A percentile compares a stretch with the other conserved stretches of the same genome.
Evolutionary conservation across 2,888 invertebrate genomes (phyloP).

Genomic region (Trileptium ribeirensis): DNA sequence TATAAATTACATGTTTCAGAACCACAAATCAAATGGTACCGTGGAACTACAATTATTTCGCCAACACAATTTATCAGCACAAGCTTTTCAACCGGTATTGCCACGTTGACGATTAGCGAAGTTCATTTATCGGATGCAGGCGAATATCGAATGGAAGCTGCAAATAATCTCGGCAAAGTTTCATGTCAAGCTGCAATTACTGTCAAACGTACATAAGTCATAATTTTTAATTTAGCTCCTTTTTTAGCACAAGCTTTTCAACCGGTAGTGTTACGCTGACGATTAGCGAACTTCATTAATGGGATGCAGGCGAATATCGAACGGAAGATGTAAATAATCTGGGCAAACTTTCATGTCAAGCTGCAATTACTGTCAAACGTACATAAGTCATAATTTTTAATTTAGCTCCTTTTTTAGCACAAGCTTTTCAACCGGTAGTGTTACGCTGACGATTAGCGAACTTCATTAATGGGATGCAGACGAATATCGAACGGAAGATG

Average conservation of each 20-base stretch:
- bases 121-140: conserved; percentile 98
- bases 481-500: conserved; percentile 78
- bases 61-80: conserved; percentile 14
- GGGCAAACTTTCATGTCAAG: conserved; percentile 55
- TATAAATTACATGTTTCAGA: conserved; percentile 36
- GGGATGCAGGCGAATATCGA: conserved; percentile 92
- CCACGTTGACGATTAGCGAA: conserved; percentile 80
- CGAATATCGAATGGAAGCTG: conserved; percentile 78
- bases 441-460: conserved; percentile 80
- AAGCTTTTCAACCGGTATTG: conserved; percentile 58
- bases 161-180: conserved; percentile 56
- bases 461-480: conserved; percentile 98
- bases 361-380: conserved; percentile 42
- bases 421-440: conserved; percentile 58
- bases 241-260: neutral
- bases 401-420: too few species aligned
- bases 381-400: too few species aligned
- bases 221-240: too few species aligned
- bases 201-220: conserved; percentile 22
- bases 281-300: conserved; percentile 91
- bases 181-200: conserved; percentile 52
- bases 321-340: conserved; percentile 65
- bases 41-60: conserved; percentile 82
- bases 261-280: conserved; percentile 69
- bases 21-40: conserved; percentile 92